Base-by-base conservation (phyloP, 2,113 vertebrate genomes). In the Muntiacus reevesi region DNA sequence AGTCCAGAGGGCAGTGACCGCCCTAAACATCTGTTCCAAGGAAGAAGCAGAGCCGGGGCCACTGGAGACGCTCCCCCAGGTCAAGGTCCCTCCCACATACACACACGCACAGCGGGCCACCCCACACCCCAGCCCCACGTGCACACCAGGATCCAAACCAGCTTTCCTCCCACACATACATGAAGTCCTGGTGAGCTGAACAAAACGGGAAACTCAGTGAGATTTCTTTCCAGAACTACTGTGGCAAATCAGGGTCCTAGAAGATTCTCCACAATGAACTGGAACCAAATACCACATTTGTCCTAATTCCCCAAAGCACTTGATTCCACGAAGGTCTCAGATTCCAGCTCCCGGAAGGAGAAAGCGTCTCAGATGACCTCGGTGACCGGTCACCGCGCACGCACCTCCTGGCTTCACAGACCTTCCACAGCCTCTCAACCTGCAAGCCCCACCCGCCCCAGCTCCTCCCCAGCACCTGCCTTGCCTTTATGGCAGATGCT, bases 11-110 rank as follows among this genome's bases (percentile, higher is more conserved):
- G 60, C 52, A 4, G 50, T 2, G 1, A 55, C 30, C 0, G 1
- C 55, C n/a, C 55, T 19, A 40, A 7, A 36, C 9, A 2, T 28
- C n/a, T 43, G 79, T 45, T 78, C 45, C 28, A 19, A 13, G 19
- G 11, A 25, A 25, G n/a, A 19, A 10, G 79, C 45, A n/a, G 33
- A 19, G 87, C 52, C 0, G 2, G 79, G 43, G 28, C 2, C 11
- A 1, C 54, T 3, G 3, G 7, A 30, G n/a, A 57, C 0, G 8
- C n/a, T 36, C 19, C 4, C 2, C 27, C 3, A 10, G 50, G 23
- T 8, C 5, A 2, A 78, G 25, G 55, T 76, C 67, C 43, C 23
- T 3, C 25, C 30, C 64, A 81, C 10, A 3, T n/a, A 30, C 3
- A 14, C 2, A 36, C 21, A 16, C 9, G 40, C 55, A 82, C 43